Conservation (phyloP, 2,113 vertebrate genomes). For the Barnardius zonarius region DNA sequence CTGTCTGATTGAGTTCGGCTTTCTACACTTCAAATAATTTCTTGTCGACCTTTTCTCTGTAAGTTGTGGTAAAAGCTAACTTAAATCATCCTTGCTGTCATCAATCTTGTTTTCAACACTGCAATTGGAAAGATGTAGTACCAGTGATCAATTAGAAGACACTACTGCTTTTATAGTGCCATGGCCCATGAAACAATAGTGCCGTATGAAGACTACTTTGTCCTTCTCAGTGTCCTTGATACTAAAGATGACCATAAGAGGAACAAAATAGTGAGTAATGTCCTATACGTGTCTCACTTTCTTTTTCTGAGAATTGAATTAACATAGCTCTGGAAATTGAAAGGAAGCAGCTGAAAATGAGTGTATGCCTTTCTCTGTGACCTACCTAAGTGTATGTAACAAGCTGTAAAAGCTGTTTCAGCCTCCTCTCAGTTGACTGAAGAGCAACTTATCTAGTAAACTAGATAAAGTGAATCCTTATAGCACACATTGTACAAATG, state of each 20-base stretch:
- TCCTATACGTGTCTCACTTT: not conserved
- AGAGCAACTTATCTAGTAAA: not conserved
- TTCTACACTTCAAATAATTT: slow-evolving; percentile 24
- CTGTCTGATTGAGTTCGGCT: not conserved
- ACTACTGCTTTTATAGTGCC: slow-evolving; percentile 7
- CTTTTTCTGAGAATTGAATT: not conserved
- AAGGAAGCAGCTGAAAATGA: not conserved
- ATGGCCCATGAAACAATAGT: slow-evolving; percentile 34
- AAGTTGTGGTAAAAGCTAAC: not conserved
- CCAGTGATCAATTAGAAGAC: slow-evolving; percentile 49
- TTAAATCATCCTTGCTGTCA: slow-evolving; percentile 33
- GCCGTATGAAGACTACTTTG: not conserved
- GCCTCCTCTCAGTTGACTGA: not conserved
- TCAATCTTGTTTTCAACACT: not conserved
- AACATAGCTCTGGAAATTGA: not conserved
- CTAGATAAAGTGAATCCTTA: not conserved
- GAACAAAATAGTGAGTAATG: not conserved
- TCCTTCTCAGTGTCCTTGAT: slow-evolving; percentile 32
- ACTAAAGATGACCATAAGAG: not conserved
- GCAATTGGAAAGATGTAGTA: slow-evolving; percentile 35
- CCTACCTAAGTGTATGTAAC: not conserved
- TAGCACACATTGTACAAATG: not conserved
- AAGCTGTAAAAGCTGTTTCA: not conserved
- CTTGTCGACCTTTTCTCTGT: not conserved
- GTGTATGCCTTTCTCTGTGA: not conserved